Base-by-base conservation (phyloP, 2,113 vertebrate species). In the Xiphophorus hellerii region DNA sequence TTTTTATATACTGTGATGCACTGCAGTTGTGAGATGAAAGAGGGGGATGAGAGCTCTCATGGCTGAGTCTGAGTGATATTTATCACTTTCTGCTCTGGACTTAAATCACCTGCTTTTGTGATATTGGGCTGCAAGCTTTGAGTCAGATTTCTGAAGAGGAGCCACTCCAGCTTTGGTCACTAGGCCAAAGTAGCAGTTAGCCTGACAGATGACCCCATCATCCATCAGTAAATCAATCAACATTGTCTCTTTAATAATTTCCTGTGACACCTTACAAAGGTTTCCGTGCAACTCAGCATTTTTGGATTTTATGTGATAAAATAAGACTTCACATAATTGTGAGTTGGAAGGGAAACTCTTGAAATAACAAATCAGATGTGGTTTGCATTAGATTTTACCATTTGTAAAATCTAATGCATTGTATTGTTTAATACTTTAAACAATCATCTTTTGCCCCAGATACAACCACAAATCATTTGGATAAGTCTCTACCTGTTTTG, bases 121-220 rank as follows among this genome's bases (percentile, higher is more conserved):
- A 62, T 81, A 7, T 67, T 28, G 44, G 61, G 37, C 69, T 76
- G 61, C 10, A 5, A 28, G 67, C 44, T 75, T 31, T 69, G 60
- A 44, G 30, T 54, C 60, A 20, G 39, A 64, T 22, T 39, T 66
- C 33, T 72, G 39, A 68, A 76, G 63, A 64, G 58, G 30, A 62
- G 25, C 0, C 31, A 63, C 54, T n/a, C 42, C 35, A 68, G 58
- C 54, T 63, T 74, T 76, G 67, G n/a, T 37, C 42, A 12, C 48
- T 29, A 63, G 72, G 33, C 60, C 29, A 60, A 37, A 37, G 35
- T 25, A 5, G 14, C 27, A 22, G 31, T 67, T 25, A 14, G 27
- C 13, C 64, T 61, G 48, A 76, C 61, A 69, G 29, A 44, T 27
- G 44, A 58, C 29, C 29, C 9, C 65, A 28, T 44, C 15, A 37